Evolutionary conservation across 92 coral and sea anemone genomes (phyloP), one percentile per base, ranked within the genome.

Genomic region (Zoanthus sansibaricus): DNA sequence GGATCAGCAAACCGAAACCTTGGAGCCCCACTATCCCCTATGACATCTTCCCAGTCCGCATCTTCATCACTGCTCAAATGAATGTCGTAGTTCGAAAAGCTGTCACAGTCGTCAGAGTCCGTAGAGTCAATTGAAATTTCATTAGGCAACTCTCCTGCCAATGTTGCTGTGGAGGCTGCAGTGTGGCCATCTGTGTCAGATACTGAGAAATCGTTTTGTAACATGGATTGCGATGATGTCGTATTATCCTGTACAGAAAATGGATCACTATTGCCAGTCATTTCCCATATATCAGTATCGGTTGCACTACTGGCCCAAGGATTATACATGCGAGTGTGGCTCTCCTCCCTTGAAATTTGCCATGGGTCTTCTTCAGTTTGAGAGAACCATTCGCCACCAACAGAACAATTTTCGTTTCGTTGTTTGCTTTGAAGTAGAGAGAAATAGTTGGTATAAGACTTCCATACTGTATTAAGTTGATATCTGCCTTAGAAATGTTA

Each of bases 1-100:
- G 91, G 91, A 56, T 88, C 91, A 72, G 76, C 91, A 82, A 83
- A 88, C 31, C 75, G 91, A 83, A 88, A 88, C 49, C 91, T 83
- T 78, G 84, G 78, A 83, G 79, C 78, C 56, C 88, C 91, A 75
- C 91, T 75, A 61, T 83, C 85, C 44, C 74, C 84, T 68, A 52
- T 88, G 76, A 62, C 88, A 83, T 83, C 91, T 83, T 83, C 91
- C 83, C 88, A 61, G 13, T 80, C 91, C 52, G 84, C 62, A 75
- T 88, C 89, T 2, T 86, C 75, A 59, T 75, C 85, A 88, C 71
- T 84, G 61, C 64, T 83, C 17, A 58, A 83, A 88, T 83, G 91
- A 32, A 88, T 42, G 30, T 37, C 61, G 66, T 88, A 83, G 91
- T 88, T 84, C 15, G 91, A 88, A 30, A 78, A 88, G 83, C 77